Base-by-base conservation (phyloP, 2,113 vertebrate species). In the Phodopus roborovskii region DNA sequence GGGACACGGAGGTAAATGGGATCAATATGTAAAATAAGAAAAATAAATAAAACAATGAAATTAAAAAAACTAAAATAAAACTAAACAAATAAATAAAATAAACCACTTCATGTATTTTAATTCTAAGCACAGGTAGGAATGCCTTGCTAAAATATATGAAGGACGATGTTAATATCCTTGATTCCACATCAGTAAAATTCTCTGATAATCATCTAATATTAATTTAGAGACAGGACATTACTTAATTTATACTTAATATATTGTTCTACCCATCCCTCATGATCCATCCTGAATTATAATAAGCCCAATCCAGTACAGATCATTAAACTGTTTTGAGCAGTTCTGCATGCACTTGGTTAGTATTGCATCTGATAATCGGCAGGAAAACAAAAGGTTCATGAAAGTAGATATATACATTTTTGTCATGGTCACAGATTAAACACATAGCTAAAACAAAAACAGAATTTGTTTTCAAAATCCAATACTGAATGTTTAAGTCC, bases 381-480 rank as follows among this genome's bases (percentile, higher is more conserved):
- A 22, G 7, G 19, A 16, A 70, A 66, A 83, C 26, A 90, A 45
- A 22, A 7, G 2, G 28, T 24, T 91, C 48, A n/a, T 33, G 42
- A 92, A 91, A 36, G 53, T 28, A 90, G 92, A 82, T 16, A 30
- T 13, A 56, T 15, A 56, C 53, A 86, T 74, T 87, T 87, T 62
- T 48, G 50, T 30, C 66, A 48, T 39, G 56, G 36, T 86, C 15
- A 68, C 45, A 64, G 83, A 91, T 33, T 82, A 39, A 89, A 82
- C 87, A 19, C 50, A 62, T 8, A 85, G 19, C 53, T 56, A 56
- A 11, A 56, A 56, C 53, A 11, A 17, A 70, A 74, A 58, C 9
- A 64, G 45, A 62, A 58, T 89, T n/a, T 82, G 15, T 30, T 36
- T 93, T 88, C 48, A 84, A 94, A 95, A 70, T n/a, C 39, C 11